These are phyloP conservation scores for Cyclargus thomasi DNA, from an alignment of 1,140 invertebrate genomes.

Conservation along the genomic window DNA sequence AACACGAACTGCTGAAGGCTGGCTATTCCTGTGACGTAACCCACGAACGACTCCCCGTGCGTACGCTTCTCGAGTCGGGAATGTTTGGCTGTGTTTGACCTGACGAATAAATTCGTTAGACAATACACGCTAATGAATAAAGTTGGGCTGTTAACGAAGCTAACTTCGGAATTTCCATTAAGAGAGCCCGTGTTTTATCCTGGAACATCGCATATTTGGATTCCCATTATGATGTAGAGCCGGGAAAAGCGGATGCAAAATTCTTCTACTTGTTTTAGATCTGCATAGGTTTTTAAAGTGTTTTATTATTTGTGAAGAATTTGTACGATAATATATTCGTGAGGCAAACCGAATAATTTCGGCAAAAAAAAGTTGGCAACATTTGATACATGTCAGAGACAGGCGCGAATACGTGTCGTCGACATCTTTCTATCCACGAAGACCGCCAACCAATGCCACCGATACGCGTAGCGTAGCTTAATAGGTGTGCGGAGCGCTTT, in stretches of 20 bases:
- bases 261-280: background rate
- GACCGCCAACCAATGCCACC: no score
- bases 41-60: background rate
- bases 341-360: no score
- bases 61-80: conserved; percentile 31
- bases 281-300: background rate
- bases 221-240: conserved; percentile 19
- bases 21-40: no score
- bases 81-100: conserved; percentile 57
- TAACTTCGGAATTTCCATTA: conserved; percentile 63
- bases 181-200: conserved; percentile 59
- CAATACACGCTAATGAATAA: conserved; percentile 73
- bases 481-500: no score
- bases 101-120: conserved; percentile 67
- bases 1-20: no score
- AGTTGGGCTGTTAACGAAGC: conserved; percentile 66
- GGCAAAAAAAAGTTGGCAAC: no score
- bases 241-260: background rate
- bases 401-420: no score
- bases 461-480: no score
- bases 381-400: no score
- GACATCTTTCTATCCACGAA: no score
- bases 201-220: conserved; percentile 44
- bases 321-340: background rate
- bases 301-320: background rate